A percentile compares a stretch with the other conserved stretches of the same genome.
phyloP scores from a whole-genome alignment of 2,888 invertebrate genomes.

The Zelleria hepariella region DNA sequence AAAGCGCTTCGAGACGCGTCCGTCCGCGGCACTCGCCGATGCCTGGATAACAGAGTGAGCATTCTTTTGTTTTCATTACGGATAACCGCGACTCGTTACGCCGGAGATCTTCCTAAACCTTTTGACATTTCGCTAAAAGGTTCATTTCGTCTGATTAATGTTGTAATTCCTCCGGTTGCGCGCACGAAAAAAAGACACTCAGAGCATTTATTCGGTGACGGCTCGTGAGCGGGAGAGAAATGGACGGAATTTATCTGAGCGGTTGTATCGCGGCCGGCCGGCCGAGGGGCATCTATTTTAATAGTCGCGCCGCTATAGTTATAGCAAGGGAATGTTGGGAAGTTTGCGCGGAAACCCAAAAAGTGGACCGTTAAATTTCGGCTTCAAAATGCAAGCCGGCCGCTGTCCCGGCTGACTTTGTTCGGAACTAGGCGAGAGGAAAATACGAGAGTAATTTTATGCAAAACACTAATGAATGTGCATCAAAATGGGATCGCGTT shows the following conservation, averaged over 20 bases:
- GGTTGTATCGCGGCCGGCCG: constrained; percentile 35
- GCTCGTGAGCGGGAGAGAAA: constrained; percentile 50
- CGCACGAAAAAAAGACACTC: constrained; percentile 50
- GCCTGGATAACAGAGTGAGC: constrained; percentile 32
- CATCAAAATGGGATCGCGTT: constrained; percentile 5
- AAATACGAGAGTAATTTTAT: constrained; percentile 23
- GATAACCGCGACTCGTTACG: constrained; percentile 45
- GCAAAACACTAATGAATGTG: constrained; percentile 12
- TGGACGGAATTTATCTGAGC: constrained; percentile 51
- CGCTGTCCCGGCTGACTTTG: constrained; percentile 21
- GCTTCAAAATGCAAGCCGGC: constrained; percentile 15
- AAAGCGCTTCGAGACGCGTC: constrained; percentile 33
- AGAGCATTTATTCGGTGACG: constrained; percentile 50
- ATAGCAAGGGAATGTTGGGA: constrained; percentile 15
- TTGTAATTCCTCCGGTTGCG: constrained; percentile 52
- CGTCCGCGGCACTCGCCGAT: constrained; percentile 23
- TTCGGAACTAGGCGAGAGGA: constrained; percentile 19
- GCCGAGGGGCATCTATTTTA: constrained; percentile 40
- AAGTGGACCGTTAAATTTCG: constrained; percentile 23
- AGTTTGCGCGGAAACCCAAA: constrained; percentile 20
- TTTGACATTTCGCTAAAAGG: constrained; percentile 66
- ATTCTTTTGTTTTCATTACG: constrained; percentile 58
- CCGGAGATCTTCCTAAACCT: constrained; percentile 50
- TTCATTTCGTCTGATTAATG: constrained; percentile 64
- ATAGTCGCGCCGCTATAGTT: constrained; percentile 18